Conservation (phyloP, 1,140 invertebrate species). For the Manduca sexta region DNA sequence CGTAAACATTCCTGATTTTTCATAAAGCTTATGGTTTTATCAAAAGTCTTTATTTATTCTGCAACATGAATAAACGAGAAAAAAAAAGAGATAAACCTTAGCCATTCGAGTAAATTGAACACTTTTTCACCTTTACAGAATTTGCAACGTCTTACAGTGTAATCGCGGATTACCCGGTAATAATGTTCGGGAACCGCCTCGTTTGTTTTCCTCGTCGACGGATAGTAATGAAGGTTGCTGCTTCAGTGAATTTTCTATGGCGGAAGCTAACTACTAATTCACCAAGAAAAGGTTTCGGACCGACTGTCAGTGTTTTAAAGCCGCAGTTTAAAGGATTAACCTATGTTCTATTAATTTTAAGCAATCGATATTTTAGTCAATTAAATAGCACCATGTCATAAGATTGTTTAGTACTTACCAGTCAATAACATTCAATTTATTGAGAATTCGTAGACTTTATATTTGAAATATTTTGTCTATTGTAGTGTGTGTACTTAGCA, state of each 20-base stretch:
- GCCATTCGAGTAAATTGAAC: slow-evolving; percentile 22
- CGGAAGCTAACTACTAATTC: neutral
- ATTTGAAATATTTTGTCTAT: too few species aligned
- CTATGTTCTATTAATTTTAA: too few species aligned
- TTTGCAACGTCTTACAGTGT: slow-evolving; percentile 28
- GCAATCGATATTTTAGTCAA: too few species aligned
- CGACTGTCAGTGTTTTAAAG: too few species aligned
- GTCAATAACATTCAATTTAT: too few species aligned
- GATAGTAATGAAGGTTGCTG: slow-evolving; percentile 33
- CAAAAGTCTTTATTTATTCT: slow-evolving; percentile 8
- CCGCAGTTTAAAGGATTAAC: too few species aligned
- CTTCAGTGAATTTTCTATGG: slow-evolving; percentile 33
- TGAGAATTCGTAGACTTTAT: too few species aligned
- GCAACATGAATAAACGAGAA: slow-evolving; percentile 8
- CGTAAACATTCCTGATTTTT: too few species aligned
- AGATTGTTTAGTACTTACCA: too few species aligned
- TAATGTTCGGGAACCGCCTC: slow-evolving; percentile 26
- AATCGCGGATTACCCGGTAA: slow-evolving; percentile 27
- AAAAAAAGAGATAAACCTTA: slow-evolving; percentile 11
- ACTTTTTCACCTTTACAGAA: slow-evolving; percentile 34
- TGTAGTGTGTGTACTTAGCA: too few species aligned
- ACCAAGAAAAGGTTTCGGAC: too few species aligned
- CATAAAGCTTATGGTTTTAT: neutral
- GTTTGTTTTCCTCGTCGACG: slow-evolving; percentile 32
- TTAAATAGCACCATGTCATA: too few species aligned